Conservation (phyloP, 2,797 vertebrate species). For the Liasis olivaceus region DNA sequence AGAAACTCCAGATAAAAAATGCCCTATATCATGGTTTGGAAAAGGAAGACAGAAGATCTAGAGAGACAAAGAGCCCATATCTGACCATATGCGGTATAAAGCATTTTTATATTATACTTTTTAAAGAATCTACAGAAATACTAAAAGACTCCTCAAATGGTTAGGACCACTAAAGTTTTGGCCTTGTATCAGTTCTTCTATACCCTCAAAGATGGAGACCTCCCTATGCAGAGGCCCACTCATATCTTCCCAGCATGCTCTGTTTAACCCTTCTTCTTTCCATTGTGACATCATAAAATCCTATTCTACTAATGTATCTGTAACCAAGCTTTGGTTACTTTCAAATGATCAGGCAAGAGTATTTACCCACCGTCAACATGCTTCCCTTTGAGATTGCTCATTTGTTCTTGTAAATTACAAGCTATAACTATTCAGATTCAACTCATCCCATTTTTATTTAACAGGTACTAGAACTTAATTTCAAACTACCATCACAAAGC, state of each 20-base stretch:
- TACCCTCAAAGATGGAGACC: neutral
- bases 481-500: slow-evolving; percentile 1
- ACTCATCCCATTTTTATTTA: neutral
- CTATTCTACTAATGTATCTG: neutral
- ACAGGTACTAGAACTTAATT: neutral
- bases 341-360: neutral
- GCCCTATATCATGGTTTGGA: neutral
- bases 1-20: neutral
- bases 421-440: neutral
- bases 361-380: neutral
- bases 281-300: slow-evolving; percentile 25
- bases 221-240: neutral
- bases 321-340: neutral
- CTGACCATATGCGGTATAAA: neutral
- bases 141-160: neutral
- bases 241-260: neutral
- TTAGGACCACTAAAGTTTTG: neutral
- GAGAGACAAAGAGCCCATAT: neutral
- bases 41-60: neutral
- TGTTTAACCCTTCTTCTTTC: neutral
- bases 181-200: neutral
- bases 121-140: neutral
- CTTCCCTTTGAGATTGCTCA: neutral
- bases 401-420: neutral
- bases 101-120: neutral